phyloP scores from a whole-genome alignment of 2,888 invertebrate genomes.

The Quadroppia sp. region DNA sequence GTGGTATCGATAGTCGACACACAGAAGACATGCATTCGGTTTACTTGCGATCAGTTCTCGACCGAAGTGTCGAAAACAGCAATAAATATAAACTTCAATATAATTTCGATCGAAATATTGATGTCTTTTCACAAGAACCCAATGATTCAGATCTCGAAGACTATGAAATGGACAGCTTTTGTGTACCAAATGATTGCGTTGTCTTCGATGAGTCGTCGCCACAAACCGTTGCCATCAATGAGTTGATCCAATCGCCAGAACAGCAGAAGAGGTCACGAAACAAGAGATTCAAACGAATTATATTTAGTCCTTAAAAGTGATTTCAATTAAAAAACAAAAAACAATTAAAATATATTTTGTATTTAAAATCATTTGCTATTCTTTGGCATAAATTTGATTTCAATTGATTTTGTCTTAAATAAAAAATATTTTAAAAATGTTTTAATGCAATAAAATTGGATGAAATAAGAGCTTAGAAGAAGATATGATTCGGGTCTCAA shows the following conservation, averaged over 20 bases:
- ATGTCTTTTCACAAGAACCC: conserved; percentile 32
- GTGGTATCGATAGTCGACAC: conserved; percentile 17
- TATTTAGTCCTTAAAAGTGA: conserved; percentile 2
- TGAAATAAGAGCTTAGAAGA: too few relatives aligned
- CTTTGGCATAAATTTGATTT: too few relatives aligned
- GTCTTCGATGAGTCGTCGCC: conserved; percentile 55
- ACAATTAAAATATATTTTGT: too few relatives aligned
- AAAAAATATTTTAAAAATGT: too few relatives aligned
- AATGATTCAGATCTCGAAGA: conserved; percentile 22
- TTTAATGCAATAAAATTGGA: too few relatives aligned
- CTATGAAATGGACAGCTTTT: conserved; percentile 34
- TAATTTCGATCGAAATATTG: conserved; percentile 32
- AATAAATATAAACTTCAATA: conserved; percentile 34
- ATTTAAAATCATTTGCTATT: too few relatives aligned
- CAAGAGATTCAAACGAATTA: conserved; percentile 23
- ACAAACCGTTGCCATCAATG: too few relatives aligned
- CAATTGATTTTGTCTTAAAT: too few relatives aligned
- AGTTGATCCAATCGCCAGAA: too few relatives aligned
- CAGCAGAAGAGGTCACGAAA: neutral
- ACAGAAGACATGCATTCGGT: conserved; percentile 25
- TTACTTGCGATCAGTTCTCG: conserved; percentile 13
- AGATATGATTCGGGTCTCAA: too few relatives aligned
- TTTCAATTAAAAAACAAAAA: neutral
- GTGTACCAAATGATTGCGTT: conserved; percentile 49
- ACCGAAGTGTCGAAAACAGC: neutral